Evolutionary conservation across 2,113 vertebrate genomes (phyloP), one percentile per base, ranked within the genome.

Genomic region (Pseudopodoces humilis): DNA sequence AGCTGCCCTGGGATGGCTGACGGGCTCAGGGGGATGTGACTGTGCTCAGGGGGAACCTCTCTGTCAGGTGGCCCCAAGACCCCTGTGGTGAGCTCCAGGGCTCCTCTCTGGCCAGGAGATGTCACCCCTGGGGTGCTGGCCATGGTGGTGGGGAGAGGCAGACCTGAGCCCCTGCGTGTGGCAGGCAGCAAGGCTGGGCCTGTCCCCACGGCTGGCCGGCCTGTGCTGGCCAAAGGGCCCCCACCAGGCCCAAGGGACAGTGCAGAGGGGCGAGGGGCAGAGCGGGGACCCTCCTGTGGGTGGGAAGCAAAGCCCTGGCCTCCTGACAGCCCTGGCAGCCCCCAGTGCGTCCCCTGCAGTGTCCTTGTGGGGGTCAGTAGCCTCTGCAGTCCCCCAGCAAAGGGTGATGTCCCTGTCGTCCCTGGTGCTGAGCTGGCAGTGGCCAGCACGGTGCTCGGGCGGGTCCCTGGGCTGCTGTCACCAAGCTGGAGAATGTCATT

Each of bases 371-470:
- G 15, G 35, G 39, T 82, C 90, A 82, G 81, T 50, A 78, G 27
- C 23, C 46, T 37, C 79, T 83, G 86, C 71, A 92, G 55, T 16
- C 22, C 53, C n/a, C 67, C 37, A 7, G 0, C 15, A 13, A 10
- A 46, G 41, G 78, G 15, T 0, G 10, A 64, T 0, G 21, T 62
- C 50, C 47, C 30, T 0, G 4, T 2, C 2, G 28, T n/a, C 83
- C 75, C 79, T 0, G 4, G 18, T 0, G 0, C n/a, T 6, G 87
- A 17, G 62, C 64, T 81, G 11, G 5, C 81, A 0, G 50, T n/a
- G 28, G 33, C 24, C 10, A 1, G 37, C 1, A 5, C 1, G 0
- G 18, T 20, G 49, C 39, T 30, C 1, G 2, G 20, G 15, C 0
- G 30, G 2, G 43, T 83, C 53, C 31, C 94, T 17, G 69, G 60